Evolutionary conservation across 2,888 invertebrate genomes (phyloP).

Genomic region (Herminia tarsipennalis): DNA sequence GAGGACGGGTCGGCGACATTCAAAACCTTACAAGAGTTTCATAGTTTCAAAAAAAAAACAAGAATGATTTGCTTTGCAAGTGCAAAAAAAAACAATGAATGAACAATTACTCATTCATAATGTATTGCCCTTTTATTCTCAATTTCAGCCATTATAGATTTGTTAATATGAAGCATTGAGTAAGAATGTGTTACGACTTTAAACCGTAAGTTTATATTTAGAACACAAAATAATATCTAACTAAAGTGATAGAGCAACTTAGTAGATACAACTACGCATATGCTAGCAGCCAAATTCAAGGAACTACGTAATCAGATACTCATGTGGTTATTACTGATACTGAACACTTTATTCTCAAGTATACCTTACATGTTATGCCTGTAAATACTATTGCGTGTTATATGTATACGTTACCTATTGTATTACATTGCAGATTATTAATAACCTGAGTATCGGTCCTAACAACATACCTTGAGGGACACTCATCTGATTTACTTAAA

Average conservation of each 20-base stretch:
- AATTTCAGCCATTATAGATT: neutral
- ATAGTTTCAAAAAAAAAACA: neutral
- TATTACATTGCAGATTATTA: neutral
- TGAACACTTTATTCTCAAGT: conserved; percentile 43
- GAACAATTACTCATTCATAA: neutral
- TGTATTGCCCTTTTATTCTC: neutral
- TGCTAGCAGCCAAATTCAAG: conserved; percentile 41
- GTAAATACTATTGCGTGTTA: conserved; percentile 4
- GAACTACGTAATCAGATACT: conserved; percentile 44
- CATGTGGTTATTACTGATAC: conserved; percentile 45
- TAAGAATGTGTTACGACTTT: too few species aligned
- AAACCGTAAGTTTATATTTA: too few species aligned
- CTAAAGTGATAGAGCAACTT: too few species aligned
- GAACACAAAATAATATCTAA: too few species aligned
- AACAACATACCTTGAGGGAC: neutral
- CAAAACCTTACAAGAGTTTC: neutral
- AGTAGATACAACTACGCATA: too few species aligned
- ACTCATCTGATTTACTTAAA: too few species aligned
- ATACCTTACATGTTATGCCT: conserved; percentile 29
- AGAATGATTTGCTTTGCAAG: too few species aligned
- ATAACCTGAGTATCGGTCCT: too few species aligned
- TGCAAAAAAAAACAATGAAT: conserved; percentile 11
- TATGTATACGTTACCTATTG: neutral
- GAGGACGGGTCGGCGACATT: neutral
- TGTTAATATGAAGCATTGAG: neutral